phyloP scores from a whole-genome alignment of 2,113 vertebrate species.

The Pheucticus melanocephalus region DNA sequence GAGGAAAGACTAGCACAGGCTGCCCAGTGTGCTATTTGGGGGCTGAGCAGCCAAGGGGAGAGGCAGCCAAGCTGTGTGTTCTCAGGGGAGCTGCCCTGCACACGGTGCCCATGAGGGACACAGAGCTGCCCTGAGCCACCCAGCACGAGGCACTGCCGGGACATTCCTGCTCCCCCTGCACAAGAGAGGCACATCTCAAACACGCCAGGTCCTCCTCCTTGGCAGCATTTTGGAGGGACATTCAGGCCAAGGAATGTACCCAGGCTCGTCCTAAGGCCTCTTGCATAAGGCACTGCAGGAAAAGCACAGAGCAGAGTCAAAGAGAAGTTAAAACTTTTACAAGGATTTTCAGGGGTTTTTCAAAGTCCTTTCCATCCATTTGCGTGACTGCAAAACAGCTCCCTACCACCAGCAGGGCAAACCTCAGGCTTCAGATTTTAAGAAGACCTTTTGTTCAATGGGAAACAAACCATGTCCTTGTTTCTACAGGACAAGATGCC shows the following conservation, averaged over 20 bases:
- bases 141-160: fast-evolving
- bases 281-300: fast-evolving
- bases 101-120: fast-evolving
- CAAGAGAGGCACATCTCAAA: not conserved
- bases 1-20: not conserved
- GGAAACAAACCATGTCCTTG: not conserved
- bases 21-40: not conserved
- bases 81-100: not conserved
- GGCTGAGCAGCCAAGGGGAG: not conserved
- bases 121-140: not conserved
- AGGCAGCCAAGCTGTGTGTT: not conserved
- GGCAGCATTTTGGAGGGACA: fast-evolving
- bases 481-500: not conserved
- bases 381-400: not conserved
- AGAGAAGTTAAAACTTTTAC: not conserved
- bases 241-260: not conserved
- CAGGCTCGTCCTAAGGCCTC: not conserved
- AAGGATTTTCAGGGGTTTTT: not conserved
- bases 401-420: not conserved
- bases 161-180: not conserved
- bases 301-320: not conserved
- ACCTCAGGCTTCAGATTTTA: not conserved
- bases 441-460: not conserved
- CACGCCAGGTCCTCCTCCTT: not conserved
- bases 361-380: not conserved